A percentile compares a stretch with the other conserved stretches of the same genome.
Conservation (phyloP, 2,888 invertebrate genomes). For the Charanyca ferruginea region DNA sequence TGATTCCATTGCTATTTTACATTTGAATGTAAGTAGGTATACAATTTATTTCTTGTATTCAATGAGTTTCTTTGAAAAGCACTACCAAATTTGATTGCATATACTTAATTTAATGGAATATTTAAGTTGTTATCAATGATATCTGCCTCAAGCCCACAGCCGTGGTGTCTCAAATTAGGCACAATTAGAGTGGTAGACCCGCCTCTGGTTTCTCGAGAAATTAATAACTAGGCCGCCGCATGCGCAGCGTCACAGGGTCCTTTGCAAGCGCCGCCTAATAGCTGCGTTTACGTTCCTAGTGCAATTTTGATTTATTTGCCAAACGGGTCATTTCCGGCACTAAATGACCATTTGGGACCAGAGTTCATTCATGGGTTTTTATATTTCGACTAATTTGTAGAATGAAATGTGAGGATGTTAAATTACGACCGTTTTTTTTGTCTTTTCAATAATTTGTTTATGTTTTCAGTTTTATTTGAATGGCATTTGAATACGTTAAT, state of each 20-base stretch:
- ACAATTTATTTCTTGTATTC: not conserved
- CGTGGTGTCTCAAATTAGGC: constrained; percentile 69
- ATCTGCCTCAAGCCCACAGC: constrained; percentile 22
- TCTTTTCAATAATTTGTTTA: constrained; percentile 57
- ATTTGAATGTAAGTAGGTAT: not conserved
- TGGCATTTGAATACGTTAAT: constrained; percentile 49
- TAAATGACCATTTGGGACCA: constrained; percentile 80
- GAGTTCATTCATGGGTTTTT: constrained; percentile 72
- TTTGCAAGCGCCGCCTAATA: constrained; percentile 79
- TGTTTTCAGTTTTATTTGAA: constrained; percentile 55
- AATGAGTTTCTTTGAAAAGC: not conserved
- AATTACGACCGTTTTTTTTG: constrained; percentile 47
- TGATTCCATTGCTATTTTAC: constrained; percentile 4
- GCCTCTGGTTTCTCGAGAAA: constrained; percentile 74
- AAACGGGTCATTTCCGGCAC: constrained; percentile 85
- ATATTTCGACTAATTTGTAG: constrained; percentile 59
- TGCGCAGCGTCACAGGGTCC: constrained; percentile 71
- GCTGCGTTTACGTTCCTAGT: constrained; percentile 74
- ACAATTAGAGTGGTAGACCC: constrained; percentile 73
- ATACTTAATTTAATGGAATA: constrained; percentile 1
- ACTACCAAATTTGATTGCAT: not conserved
- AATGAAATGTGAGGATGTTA: constrained; percentile 57
- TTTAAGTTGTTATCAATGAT: constrained; percentile 18
- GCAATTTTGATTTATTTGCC: constrained; percentile 90
- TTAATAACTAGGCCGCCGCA: constrained; percentile 78